Evolutionary conservation across 1,140 invertebrate species (phyloP).

Genomic region (Eueides isabella): DNA sequence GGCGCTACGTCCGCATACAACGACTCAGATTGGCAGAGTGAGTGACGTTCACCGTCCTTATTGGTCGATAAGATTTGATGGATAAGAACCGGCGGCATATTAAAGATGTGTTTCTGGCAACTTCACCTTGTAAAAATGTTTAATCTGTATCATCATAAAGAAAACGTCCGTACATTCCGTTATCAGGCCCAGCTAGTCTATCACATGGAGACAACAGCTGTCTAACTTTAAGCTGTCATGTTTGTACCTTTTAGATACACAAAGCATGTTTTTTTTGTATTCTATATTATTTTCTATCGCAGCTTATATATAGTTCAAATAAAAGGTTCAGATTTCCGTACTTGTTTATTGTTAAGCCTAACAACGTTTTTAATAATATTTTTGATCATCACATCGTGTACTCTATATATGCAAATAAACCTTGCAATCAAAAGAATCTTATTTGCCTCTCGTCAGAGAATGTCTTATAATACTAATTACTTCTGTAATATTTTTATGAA

Average conservation of each 20-base stretch:
- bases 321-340: neutral
- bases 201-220: slow-evolving; percentile 66
- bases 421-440: too few relatives aligned
- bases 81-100: slow-evolving; percentile 70
- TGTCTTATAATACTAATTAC: too few relatives aligned
- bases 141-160: slow-evolving; percentile 71
- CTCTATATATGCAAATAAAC: too few relatives aligned
- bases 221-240: slow-evolving; percentile 45
- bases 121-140: slow-evolving; percentile 70
- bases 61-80: slow-evolving; percentile 78
- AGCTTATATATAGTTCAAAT: neutral
- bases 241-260: slow-evolving; percentile 12
- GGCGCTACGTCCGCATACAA: slow-evolving; percentile 53
- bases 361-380: too few relatives aligned
- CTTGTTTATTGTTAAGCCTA: too few relatives aligned
- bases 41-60: slow-evolving; percentile 77
- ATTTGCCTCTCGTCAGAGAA: too few relatives aligned
- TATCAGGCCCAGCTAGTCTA: slow-evolving; percentile 47
- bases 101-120: slow-evolving; percentile 66
- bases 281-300: neutral
- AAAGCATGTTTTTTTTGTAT: neutral
- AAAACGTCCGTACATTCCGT: slow-evolving; percentile 35
- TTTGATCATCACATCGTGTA: too few relatives aligned
- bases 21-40: slow-evolving; percentile 72
- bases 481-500: neutral